These are phyloP conservation scores for Trichechus manatus DNA, from an alignment of 2,113 vertebrate species.

Conservation along the genomic window DNA sequence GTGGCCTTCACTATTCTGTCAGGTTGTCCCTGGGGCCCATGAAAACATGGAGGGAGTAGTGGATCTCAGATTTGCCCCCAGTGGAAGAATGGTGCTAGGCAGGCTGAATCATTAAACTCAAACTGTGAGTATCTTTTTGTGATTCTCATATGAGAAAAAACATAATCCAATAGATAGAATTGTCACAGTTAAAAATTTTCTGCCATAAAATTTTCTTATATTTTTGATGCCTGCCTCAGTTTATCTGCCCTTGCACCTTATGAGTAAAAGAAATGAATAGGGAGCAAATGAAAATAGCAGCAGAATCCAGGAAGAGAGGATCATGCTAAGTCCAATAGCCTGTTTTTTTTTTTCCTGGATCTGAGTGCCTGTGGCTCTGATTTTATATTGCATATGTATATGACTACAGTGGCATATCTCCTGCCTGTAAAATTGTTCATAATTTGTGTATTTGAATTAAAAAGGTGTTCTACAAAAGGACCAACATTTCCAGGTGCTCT, in stretches of 20 bases:
- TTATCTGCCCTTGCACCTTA: neutral
- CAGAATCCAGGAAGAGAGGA: neutral
- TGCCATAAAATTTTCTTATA: neutral
- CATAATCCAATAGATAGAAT: neutral
- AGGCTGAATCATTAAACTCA: neutral
- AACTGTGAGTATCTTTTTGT: neutral
- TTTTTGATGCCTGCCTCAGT: neutral
- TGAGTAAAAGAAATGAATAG: neutral
- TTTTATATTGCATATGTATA: neutral
- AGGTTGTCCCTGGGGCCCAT: neutral
- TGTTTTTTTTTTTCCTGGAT: neutral
- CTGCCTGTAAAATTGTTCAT: neutral
- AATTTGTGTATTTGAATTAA: constrained; percentile 31
- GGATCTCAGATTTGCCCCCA: neutral
- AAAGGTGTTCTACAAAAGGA: constrained; percentile 10
- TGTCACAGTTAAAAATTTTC: neutral
- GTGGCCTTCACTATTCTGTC: neutral
- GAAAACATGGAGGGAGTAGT: neutral
- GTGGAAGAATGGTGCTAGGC: neutral
- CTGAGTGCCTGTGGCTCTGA: neutral
- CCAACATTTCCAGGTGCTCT: constrained; percentile 15
- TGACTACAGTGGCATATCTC: neutral
- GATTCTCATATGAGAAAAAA: neutral
- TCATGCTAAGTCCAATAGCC: neutral
- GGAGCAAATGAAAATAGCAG: neutral